phyloP scores from a whole-genome alignment of 2,888 invertebrate species.

The Eristalinus sepulchralis region DNA sequence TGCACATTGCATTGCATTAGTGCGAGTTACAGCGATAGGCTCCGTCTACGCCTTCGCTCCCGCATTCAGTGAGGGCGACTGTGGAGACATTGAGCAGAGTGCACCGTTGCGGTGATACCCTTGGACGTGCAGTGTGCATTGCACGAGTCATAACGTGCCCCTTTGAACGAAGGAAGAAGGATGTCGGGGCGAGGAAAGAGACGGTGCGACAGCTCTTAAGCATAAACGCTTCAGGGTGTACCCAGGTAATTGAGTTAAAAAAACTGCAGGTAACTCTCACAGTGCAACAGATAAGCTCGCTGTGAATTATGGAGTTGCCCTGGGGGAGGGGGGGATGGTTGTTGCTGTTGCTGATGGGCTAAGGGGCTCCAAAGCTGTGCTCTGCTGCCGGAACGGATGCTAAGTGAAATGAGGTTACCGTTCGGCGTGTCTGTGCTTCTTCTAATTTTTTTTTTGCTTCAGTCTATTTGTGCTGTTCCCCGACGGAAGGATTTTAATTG shows the following conservation, averaged over 20 bases:
- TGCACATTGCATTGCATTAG: conserved; percentile 46
- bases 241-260: conserved; percentile 53
- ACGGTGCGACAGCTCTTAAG: conserved; percentile 2
- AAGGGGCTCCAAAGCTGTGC: conserved; percentile 3
- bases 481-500: conserved; percentile 34
- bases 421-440: neutral
- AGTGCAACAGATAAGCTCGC: conserved; percentile 51
- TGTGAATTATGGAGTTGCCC: conserved; percentile 41
- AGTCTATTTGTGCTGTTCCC: neutral
- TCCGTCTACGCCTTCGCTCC: neutral
- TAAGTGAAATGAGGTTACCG: conserved; percentile 30
- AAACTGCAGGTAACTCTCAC: conserved; percentile 24
- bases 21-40: conserved; percentile 50
- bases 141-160: conserved; percentile 29
- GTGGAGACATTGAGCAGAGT: conserved; percentile 17
- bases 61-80: conserved; percentile 5
- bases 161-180: conserved; percentile 6
- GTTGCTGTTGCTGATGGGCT: conserved; percentile 2
- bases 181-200: neutral
- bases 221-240: conserved; percentile 44
- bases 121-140: conserved; percentile 26
- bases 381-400: conserved; percentile 2
- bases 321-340: conserved; percentile 14
- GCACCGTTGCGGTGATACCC: conserved; percentile 29
- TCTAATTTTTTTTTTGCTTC: neutral